Percentiles rank a stretch among this genome's conserved stretches.
These are phyloP conservation scores for Caenorhabditis panamensis DNA, from an alignment of 2,888 invertebrate genomes.

Conservation along the genomic window DNA sequence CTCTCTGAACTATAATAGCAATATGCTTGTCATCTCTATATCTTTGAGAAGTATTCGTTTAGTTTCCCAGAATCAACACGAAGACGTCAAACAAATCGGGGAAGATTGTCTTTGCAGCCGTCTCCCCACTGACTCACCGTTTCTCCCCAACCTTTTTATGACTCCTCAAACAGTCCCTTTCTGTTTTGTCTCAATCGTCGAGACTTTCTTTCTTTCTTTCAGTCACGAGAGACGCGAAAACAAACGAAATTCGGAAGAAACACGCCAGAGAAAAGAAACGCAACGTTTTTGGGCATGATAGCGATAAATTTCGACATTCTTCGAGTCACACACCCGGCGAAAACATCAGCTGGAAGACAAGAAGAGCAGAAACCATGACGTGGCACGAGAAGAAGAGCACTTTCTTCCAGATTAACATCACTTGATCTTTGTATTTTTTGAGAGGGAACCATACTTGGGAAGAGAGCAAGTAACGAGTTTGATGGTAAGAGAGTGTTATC, in stretches of 20 bases:
- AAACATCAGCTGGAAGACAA: constrained; percentile 12
- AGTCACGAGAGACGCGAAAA: constrained; percentile 35
- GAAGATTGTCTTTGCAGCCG: constrained; percentile 26
- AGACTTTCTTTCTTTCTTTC: not conserved
- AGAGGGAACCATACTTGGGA: not conserved
- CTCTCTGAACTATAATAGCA: too few relatives aligned
- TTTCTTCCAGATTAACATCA: constrained; percentile 36
- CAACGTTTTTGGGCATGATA: constrained; percentile 1
- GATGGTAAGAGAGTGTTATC: not conserved
- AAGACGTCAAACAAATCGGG: constrained; percentile 28
- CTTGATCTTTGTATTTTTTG: constrained; percentile 43
- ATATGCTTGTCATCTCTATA: too few relatives aligned
- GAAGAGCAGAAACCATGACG: constrained; percentile 54
- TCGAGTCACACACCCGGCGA: constrained; percentile 7
- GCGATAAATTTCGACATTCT: constrained; percentile 12
- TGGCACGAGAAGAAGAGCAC: constrained; percentile 13
- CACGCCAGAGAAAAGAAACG: constrained; percentile 14
- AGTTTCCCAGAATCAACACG: constrained; percentile 40
- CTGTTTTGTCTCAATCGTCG: constrained; percentile 9
- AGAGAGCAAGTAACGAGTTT: not conserved
- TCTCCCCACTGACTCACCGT: constrained; percentile 37
- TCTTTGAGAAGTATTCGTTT: too few relatives aligned
- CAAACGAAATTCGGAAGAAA: constrained; percentile 33
- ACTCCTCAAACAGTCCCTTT: constrained; percentile 33
- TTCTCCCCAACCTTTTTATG: constrained; percentile 17